These are phyloP conservation scores for Jacana jacana DNA, from an alignment of 2,113 vertebrate genomes.

Conservation along the genomic window DNA sequence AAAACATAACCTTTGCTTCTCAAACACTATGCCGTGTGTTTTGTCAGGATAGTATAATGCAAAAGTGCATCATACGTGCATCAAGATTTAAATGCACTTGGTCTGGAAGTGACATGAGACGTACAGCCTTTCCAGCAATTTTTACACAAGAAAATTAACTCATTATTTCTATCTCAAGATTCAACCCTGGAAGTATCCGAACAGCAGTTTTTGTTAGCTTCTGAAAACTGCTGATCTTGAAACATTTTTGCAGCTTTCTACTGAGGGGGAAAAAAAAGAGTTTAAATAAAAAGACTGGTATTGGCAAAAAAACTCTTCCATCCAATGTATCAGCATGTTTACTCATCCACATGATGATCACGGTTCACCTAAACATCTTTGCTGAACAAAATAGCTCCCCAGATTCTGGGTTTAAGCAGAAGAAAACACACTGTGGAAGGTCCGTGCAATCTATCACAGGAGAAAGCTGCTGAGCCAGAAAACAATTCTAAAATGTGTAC, in stretches of 20 bases:
- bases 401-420: neutral
- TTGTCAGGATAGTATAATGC: conserved; percentile 37
- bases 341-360: neutral
- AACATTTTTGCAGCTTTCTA: neutral
- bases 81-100: conserved; percentile 20
- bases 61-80: conserved; percentile 35
- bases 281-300: neutral
- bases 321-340: neutral
- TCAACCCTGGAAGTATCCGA: neutral
- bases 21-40: conserved; percentile 1
- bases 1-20: conserved; percentile 38
- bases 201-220: neutral
- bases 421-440: neutral
- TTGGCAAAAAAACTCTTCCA: neutral
- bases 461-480: neutral
- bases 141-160: conserved; percentile 47
- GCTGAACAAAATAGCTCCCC: neutral
- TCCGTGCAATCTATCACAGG: neutral
- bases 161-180: conserved; percentile 1
- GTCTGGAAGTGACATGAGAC: conserved; percentile 17
- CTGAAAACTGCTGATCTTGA: neutral
- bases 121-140: neutral
- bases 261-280: neutral
- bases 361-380: neutral
- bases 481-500: conserved; percentile 45